Evolutionary conservation across 2,888 invertebrate genomes (phyloP), one percentile per base, ranked within the genome.

Genomic region (Euclidia mi): DNA sequence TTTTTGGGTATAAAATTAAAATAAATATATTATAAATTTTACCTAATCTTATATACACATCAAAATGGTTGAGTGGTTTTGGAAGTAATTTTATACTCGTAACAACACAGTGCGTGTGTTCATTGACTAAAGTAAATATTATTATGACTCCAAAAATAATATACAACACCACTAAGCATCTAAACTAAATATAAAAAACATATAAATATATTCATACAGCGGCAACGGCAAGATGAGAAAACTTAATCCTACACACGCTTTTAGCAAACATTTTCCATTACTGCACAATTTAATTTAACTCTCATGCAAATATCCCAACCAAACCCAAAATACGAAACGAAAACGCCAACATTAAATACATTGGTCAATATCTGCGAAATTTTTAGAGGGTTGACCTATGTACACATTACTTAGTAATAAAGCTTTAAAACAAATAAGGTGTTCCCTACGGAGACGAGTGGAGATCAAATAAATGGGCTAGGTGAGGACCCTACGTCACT

Each of bases 331-430:
- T 51, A 51, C 45, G 44, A 52, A 56, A 56, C 56, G 25, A 18
- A 35, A 52, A 42, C 56, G 48, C 31, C 49, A 75, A 80, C 90
- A 91, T 92, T 92, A 91, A 82, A 88, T 84, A 90, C 91, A 91
- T 92, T 93, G 92, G 92, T 91, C 89, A 91, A 90, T 84, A 89
- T 71, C 59, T 73, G 63, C 71, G 68, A 73, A 87, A 90, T 89
- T 91, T 92, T 93, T 90, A 89, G 91, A 93, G 92, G 92, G 92
- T 87, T 92, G 94, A 94, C 94, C 94, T 94, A 89, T 84, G 94
- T 81, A 94, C 92, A 94, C 92, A 94, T 94, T 94, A 94, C 94
- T 94, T 92, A 94, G 92, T 91, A 89, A 94, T 94, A 93, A 92
- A 92, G 94, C 92, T 92, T 94, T 94, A 94, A 93, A 94, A 94